Percentiles rank a stretch among this genome's conserved stretches.
These are phyloP conservation scores for Equus quagga DNA, from an alignment of 2,113 vertebrate species.

Conservation along the genomic window DNA sequence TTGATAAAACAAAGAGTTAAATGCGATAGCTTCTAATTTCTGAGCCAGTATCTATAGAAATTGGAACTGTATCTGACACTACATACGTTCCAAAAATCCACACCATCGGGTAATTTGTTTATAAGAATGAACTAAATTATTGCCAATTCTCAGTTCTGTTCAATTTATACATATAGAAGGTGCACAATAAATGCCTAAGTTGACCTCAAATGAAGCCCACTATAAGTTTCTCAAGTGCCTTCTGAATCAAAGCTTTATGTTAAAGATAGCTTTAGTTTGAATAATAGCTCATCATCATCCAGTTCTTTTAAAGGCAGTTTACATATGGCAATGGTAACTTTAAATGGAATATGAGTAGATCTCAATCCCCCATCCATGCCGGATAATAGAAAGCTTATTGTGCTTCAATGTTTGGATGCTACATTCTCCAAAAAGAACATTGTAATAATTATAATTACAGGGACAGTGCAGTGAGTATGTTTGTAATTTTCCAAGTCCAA, in stretches of 20 bases:
- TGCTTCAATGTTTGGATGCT: slow-evolving; percentile 17
- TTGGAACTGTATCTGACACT: background rate
- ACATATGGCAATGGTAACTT: background rate
- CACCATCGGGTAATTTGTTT: background rate
- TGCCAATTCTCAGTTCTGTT: slow-evolving; percentile 14
- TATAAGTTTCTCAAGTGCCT: background rate
- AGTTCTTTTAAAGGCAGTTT: slow-evolving; percentile 26
- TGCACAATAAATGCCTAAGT: background rate
- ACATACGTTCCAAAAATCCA: background rate
- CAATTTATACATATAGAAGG: background rate
- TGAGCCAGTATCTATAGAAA: slow-evolving; percentile 41
- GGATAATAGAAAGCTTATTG: background rate
- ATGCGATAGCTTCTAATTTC: slow-evolving; percentile 41
- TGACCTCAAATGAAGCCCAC: background rate
- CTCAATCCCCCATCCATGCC: slow-evolving; percentile 3
- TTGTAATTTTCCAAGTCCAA: slow-evolving; percentile 50
- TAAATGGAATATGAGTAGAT: background rate
- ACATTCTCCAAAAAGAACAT: slow-evolving; percentile 23
- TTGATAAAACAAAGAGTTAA: slow-evolving; percentile 36
- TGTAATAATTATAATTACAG: slow-evolving; percentile 22
- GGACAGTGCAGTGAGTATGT: background rate
- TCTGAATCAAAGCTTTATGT: background rate
- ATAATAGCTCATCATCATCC: background rate
- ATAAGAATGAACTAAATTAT: slow-evolving; percentile 48
- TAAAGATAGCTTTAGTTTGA: slow-evolving; percentile 58